Evolutionary conservation across 2,888 invertebrate species (phyloP).

Genomic region (Hybos culiciformis): DNA sequence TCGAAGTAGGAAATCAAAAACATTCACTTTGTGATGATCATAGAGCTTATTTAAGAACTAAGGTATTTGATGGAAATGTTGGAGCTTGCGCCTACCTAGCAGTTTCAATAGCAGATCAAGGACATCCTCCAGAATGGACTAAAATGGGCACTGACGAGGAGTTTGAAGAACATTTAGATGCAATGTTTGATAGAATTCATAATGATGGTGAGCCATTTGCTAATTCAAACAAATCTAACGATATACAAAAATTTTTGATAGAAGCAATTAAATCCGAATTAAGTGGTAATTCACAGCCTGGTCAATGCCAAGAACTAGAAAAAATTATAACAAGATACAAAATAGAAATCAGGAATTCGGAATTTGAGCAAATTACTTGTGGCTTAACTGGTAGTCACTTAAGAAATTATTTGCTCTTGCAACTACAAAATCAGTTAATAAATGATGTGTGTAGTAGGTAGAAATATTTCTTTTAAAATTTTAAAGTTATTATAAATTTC

Average conservation of each 20-base stretch:
- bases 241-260: slow-evolving; percentile 9
- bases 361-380: slow-evolving; percentile 5
- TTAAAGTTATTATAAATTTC: too few relatives aligned
- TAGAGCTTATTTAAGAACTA: slow-evolving; percentile 16
- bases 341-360: slow-evolving; percentile 14
- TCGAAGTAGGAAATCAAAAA: background rate
- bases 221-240: background rate
- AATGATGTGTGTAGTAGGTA: too few relatives aligned
- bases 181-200: too few relatives aligned
- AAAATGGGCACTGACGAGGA: slow-evolving; percentile 9
- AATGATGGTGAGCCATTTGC: background rate
- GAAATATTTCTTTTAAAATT: too few relatives aligned
- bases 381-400: slow-evolving; percentile 13
- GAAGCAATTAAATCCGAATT: slow-evolving; percentile 22
- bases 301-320: slow-evolving; percentile 20
- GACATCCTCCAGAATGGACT: slow-evolving; percentile 14
- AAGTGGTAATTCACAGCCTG: slow-evolving; percentile 17
- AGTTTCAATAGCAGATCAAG: slow-evolving; percentile 17
- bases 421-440: slow-evolving; percentile 26
- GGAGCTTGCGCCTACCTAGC: slow-evolving; percentile 20
- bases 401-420: slow-evolving; percentile 23
- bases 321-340: slow-evolving; percentile 21
- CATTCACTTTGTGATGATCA: slow-evolving; percentile 8
- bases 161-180: background rate
- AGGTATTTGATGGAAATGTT: slow-evolving; percentile 18